Percentiles rank a stretch among this genome's conserved stretches.
Conservation (phyloP, 2,888 invertebrate species). For the Pelosia muscerda region DNA sequence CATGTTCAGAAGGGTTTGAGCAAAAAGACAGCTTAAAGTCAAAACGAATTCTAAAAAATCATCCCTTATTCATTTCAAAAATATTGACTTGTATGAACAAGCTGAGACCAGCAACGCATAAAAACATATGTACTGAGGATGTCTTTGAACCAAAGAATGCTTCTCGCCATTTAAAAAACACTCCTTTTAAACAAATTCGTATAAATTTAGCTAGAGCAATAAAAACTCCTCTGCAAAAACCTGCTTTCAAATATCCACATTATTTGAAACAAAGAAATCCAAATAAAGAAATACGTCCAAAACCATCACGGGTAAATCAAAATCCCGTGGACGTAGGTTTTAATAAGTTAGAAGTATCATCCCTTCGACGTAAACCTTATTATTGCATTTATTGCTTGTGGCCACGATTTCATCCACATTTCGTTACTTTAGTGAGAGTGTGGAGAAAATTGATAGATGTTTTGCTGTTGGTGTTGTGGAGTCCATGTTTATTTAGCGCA, state of each 20-base stretch:
- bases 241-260: constrained; percentile 2
- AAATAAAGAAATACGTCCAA: constrained; percentile 2
- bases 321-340: background rate
- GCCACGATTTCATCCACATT: constrained; percentile 56
- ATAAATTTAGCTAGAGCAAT: background rate
- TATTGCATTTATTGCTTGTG: constrained; percentile 41
- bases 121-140: background rate
- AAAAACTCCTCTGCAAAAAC: background rate
- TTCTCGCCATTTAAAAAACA: background rate
- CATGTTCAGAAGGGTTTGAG: background rate
- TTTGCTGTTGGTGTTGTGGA: constrained; percentile 57
- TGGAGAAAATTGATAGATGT: constrained; percentile 53
- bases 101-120: background rate
- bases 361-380: constrained; percentile 24
- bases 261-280: constrained; percentile 1
- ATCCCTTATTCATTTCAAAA: background rate
- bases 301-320: background rate
- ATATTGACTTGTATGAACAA: constrained; percentile 7
- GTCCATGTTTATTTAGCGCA: constrained; percentile 57
- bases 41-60: background rate
- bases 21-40: background rate
- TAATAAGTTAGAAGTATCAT: constrained; percentile 13
- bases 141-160: background rate
- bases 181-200: constrained; percentile 1
- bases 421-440: constrained; percentile 47